Percentiles rank a stretch among this genome's conserved stretches.
Conservation (phyloP, 2,113 vertebrate genomes). For the Isurus oxyrinchus region DNA sequence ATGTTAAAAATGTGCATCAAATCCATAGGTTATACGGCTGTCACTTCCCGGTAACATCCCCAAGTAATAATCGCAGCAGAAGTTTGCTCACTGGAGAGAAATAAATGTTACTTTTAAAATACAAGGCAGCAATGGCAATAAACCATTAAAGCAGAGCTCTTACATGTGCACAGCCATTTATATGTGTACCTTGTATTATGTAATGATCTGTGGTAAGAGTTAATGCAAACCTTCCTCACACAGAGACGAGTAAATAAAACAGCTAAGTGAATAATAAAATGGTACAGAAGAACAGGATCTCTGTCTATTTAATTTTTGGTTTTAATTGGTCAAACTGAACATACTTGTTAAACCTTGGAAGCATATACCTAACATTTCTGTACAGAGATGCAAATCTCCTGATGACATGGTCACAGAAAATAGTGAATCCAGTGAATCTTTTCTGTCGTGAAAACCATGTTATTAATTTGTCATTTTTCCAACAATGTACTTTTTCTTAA, state of each 20-base stretch:
- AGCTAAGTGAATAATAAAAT: background rate
- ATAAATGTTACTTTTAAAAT: background rate
- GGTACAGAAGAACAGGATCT: background rate
- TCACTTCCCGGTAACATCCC: conserved; percentile 2
- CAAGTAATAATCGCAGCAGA: background rate
- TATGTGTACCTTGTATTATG: background rate
- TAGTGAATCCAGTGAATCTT: background rate
- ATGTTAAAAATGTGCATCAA: background rate
- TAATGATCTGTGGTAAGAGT: background rate
- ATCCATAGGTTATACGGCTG: background rate
- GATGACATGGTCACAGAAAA: background rate
- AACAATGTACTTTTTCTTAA: background rate
- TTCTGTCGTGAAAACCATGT: background rate
- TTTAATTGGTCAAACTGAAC: background rate
- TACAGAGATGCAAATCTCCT: background rate
- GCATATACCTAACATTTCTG: background rate
- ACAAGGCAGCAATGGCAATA: background rate
- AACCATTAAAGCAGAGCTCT: background rate
- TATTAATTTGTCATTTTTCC: background rate
- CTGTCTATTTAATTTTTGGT: background rate
- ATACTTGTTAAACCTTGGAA: background rate
- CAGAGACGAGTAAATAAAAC: background rate
- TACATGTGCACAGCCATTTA: background rate
- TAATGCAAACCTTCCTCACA: background rate
- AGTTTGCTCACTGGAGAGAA: background rate